These are phyloP conservation scores for Mystacornis crossleyi DNA, from an alignment of 2,113 vertebrate species.

Conservation along the genomic window DNA sequence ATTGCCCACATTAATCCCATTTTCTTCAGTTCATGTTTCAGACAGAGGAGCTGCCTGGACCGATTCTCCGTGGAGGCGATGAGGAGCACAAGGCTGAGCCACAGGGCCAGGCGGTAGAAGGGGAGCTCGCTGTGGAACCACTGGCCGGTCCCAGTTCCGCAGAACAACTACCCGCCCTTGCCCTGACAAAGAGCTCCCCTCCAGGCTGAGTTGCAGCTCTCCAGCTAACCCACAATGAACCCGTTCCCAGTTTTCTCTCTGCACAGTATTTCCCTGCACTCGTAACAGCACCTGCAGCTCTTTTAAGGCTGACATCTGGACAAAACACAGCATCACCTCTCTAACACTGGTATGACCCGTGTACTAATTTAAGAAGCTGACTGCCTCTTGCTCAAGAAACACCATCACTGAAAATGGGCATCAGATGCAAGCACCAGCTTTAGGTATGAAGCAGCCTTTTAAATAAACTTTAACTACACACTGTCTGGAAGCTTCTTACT, in stretches of 20 bases:
- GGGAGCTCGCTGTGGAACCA: accelerated
- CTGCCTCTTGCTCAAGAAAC: not conserved
- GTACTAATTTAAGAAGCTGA: too few relatives aligned
- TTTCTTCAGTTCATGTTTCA: accelerated
- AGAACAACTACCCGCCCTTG: accelerated
- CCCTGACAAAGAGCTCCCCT: accelerated
- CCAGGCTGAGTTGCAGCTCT: accelerated
- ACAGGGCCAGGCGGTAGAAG: accelerated
- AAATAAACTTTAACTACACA: not conserved
- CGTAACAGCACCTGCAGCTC: not conserved
- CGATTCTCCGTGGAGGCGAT: accelerated
- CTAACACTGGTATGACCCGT: accelerated
- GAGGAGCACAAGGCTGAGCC: not conserved
- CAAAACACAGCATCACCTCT: not conserved
- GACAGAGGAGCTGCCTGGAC: not conserved
- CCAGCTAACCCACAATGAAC: not conserved
- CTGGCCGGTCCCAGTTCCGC: accelerated
- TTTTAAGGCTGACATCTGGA: not conserved
- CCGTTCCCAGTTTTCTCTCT: not conserved
- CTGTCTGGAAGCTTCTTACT: not conserved
- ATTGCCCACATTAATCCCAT: too few relatives aligned
- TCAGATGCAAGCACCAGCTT: not conserved
- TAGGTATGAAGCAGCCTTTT: not conserved
- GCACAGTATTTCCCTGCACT: not conserved
- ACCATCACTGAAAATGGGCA: not conserved